Percentiles rank a stretch among this genome's conserved stretches.
Evolutionary conservation across 2,113 vertebrate genomes (phyloP).

Genomic region (Tricholaema leucomelas): DNA sequence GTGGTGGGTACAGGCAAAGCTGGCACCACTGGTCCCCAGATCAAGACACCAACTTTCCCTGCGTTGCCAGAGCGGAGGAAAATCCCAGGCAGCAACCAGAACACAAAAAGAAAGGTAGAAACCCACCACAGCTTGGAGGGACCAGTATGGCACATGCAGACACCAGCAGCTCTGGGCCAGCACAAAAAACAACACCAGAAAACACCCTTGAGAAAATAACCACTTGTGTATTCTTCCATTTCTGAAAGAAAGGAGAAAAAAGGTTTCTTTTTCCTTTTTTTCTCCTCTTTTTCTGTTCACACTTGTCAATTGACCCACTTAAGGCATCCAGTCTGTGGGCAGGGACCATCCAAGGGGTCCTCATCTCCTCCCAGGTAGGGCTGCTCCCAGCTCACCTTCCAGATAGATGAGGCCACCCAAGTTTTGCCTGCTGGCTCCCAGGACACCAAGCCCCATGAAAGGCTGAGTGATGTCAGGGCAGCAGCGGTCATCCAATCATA

Average conservation of each 20-base stretch:
- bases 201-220: neutral
- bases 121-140: neutral
- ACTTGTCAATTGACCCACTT: neutral
- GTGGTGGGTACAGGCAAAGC: neutral
- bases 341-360: neutral
- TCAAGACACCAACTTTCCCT: neutral
- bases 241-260: neutral
- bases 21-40: neutral
- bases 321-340: neutral
- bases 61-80: neutral
- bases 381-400: neutral
- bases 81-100: neutral
- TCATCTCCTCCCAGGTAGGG: neutral
- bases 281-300: neutral
- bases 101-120: neutral
- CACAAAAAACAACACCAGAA: neutral
- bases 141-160: too few species aligned
- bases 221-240: neutral
- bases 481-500: neutral
- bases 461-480: neutral
- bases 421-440: fast-evolving
- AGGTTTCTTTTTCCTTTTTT: neutral
- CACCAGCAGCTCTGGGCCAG: too few species aligned
- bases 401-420: fast-evolving
- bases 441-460: fast-evolving